Conservation (phyloP, 2,888 invertebrate species). For the Lasiommata megera region DNA sequence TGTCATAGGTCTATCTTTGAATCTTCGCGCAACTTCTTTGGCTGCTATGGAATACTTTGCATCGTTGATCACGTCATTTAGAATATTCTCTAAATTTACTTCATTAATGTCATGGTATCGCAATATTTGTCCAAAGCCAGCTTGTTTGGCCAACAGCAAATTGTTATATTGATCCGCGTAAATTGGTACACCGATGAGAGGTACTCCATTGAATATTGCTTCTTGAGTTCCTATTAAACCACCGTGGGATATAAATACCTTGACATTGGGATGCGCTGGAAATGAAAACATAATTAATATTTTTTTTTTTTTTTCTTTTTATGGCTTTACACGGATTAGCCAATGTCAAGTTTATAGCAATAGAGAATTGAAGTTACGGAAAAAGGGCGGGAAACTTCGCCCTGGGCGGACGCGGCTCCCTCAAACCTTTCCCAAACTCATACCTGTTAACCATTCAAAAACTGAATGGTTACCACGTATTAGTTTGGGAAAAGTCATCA, state of each 20-base stretch:
- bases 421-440: too few relatives aligned
- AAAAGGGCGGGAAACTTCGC: too few relatives aligned
- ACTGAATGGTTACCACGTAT: too few relatives aligned
- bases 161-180: slow-evolving; percentile 78
- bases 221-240: slow-evolving; percentile 84
- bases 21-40: slow-evolving; percentile 62
- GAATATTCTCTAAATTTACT: slow-evolving; percentile 46
- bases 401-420: too few relatives aligned
- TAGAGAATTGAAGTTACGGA: too few relatives aligned
- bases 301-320: too few relatives aligned
- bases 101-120: slow-evolving; percentile 67
- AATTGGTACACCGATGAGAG: slow-evolving; percentile 75
- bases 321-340: too few relatives aligned
- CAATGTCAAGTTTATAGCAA: too few relatives aligned
- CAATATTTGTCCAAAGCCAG: slow-evolving; percentile 67
- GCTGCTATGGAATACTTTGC: slow-evolving; percentile 55
- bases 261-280: slow-evolving; percentile 79
- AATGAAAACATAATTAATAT: too few relatives aligned
- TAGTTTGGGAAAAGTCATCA: too few relatives aligned
- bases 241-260: slow-evolving; percentile 84
- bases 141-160: slow-evolving; percentile 58
- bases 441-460: too few relatives aligned
- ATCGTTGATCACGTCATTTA: slow-evolving; percentile 63
- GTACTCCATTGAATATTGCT: slow-evolving; percentile 82
- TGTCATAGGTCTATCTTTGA: slow-evolving; percentile 76